phyloP scores from a whole-genome alignment of 1,140 invertebrate species.

The Drosophila simulans region DNA sequence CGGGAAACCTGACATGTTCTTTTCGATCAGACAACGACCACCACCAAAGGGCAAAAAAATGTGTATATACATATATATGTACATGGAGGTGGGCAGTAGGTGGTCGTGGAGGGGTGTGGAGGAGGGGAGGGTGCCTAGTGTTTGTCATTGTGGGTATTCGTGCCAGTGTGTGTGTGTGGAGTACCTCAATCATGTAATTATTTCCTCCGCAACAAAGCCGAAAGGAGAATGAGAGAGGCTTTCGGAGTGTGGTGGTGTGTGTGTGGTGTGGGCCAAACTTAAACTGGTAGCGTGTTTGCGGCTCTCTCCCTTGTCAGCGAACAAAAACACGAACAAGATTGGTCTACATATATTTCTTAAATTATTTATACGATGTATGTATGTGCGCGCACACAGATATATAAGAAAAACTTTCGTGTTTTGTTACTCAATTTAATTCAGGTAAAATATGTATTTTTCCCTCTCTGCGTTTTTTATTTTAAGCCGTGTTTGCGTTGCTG shows the following conservation, averaged over 20 bases:
- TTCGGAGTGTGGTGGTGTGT: not conserved
- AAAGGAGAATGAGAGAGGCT: slow-evolving; percentile 23
- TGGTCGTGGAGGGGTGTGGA: not conserved
- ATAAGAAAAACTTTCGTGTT: slow-evolving; percentile 72
- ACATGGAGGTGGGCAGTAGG: not conserved
- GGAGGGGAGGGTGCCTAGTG: slow-evolving; percentile 7
- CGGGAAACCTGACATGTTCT: slow-evolving; percentile 72
- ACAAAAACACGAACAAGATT: slow-evolving; percentile 48
- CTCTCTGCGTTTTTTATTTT: slow-evolving; percentile 32
- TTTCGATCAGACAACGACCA: slow-evolving; percentile 75
- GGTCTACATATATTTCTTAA: slow-evolving; percentile 43
- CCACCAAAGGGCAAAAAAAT: slow-evolving; percentile 36
- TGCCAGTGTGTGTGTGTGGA: slow-evolving; percentile 42
- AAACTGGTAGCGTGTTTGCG: slow-evolving; percentile 58
- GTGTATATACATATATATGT: not conserved
- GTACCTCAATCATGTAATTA: slow-evolving; percentile 84
- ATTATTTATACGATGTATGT: slow-evolving; percentile 31
- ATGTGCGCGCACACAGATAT: slow-evolving; percentile 9
- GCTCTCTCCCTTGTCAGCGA: slow-evolving; percentile 37
- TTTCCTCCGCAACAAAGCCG: slow-evolving; percentile 72
- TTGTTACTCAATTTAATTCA: slow-evolving; percentile 84
- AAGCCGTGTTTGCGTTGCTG: slow-evolving; percentile 33
- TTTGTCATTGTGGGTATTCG: slow-evolving; percentile 57
- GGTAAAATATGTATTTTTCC: slow-evolving; percentile 70
- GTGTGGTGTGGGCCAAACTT: slow-evolving; percentile 33